Evolutionary conservation across 2,888 invertebrate genomes (phyloP), one percentile per base, ranked within the genome.

Genomic region (Drosophila multiciliata): DNA sequence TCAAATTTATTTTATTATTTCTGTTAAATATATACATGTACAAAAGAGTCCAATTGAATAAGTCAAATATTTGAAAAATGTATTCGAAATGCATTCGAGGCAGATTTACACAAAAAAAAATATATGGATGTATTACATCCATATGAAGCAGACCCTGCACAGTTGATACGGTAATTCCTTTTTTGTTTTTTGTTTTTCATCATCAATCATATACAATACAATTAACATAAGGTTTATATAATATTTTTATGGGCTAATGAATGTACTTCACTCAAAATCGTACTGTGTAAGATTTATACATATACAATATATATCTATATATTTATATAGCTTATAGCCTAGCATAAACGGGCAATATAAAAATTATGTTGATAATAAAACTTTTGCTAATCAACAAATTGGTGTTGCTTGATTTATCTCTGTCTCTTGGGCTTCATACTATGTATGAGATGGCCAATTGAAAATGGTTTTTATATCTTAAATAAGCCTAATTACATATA

Each of bases 201-300:
- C 48, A 68, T 76, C 57, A 72, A 66, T 65, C 55, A 77, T 78
- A 65, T 58, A 79, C 57, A 68, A 66, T 58, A 79, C 60, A 66
- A 65, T 77, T 75, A 75, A 70, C 70, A 62, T 80, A 70, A 63
- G 70, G 83, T 69, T 72, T 78, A 69, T 78, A 67, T 72, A 68
- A 67, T 83, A 63, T 69, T 87, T 72, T 87, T 83, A 87, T 62
- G 82, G 68, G 84, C 90, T 83, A 90, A 89, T 83, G 80, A 90
- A 90, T 86, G 84, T 89, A 83, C 89, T 85, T 90, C 84, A 87
- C 78, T 89, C 85, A 52, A 77, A 90, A 77, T 80, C 81, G 85
- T 89, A 90, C 73, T 88, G 63, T 73, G 81, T 89, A 89, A 83
- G 89, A 85, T 81, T 77, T 80, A 81, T 67, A 72, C 68, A 71